These are phyloP conservation scores for Chondrilla cf. caribensis DNA, from an alignment of 37 sponge, comb jelly and placozoan species.

Conservation along the genomic window DNA sequence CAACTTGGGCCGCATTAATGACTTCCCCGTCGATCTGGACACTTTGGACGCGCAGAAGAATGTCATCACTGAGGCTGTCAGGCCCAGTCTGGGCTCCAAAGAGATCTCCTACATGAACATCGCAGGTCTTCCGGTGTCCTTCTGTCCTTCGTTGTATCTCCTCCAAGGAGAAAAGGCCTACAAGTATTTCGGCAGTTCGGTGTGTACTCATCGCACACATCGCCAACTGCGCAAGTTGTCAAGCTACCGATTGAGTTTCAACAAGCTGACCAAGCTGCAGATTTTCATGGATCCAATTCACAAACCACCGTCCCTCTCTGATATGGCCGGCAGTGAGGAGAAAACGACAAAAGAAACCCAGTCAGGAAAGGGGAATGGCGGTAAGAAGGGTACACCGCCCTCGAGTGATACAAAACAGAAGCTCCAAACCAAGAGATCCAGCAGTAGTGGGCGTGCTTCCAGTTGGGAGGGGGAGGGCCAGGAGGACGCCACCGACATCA, in stretches of 20 bases:
- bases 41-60: constrained; percentile 62
- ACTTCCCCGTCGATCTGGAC: constrained; percentile 68
- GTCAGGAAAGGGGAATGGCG: background rate
- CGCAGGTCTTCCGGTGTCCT: background rate
- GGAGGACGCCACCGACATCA: constrained; percentile 3
- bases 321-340: background rate
- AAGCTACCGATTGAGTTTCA: constrained; percentile 52
- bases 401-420: background rate
- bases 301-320: background rate
- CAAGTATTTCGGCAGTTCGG: background rate
- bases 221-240: constrained; percentile 51
- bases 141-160: background rate
- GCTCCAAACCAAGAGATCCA: background rate
- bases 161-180: constrained; percentile 4
- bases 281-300: constrained; percentile 39
- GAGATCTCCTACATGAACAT: constrained; percentile 1
- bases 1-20: constrained; percentile 51
- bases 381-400: background rate
- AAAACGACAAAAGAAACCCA: background rate
- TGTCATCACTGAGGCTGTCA: constrained; percentile 51
- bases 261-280: constrained; percentile 53
- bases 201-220: constrained; percentile 62
- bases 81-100: background rate
- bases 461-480: background rate
- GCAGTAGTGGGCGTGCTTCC: constrained; percentile 12